A percentile compares a stretch with the other conserved stretches of the same genome.
phyloP scores from a whole-genome alignment of 1,140 invertebrate genomes.

The Artemia franciscana region DNA sequence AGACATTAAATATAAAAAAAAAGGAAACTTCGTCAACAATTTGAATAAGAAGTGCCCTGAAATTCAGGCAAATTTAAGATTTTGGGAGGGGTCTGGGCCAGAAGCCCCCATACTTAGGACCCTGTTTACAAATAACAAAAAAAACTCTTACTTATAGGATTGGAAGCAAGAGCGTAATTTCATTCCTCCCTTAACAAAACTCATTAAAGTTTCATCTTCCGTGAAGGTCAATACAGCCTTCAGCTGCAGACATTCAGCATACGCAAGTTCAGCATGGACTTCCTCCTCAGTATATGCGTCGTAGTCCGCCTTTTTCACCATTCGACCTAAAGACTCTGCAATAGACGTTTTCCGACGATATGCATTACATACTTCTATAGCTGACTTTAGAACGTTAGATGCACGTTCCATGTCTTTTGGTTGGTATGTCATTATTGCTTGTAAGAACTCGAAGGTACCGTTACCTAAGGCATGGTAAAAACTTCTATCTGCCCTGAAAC shows the following conservation, averaged over 20 bases:
- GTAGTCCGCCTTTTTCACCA: conserved; percentile 52
- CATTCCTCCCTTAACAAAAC: conserved; percentile 75
- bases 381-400: conserved; percentile 40
- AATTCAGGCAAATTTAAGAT: neutral
- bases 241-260: conserved; percentile 68
- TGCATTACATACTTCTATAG: conserved; percentile 47
- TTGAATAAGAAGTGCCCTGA: no score
- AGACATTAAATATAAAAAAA: no score
- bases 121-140: neutral
- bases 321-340: conserved; percentile 50
- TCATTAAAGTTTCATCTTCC: conserved; percentile 79
- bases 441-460: conserved; percentile 66
- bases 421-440: conserved; percentile 80
- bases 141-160: conserved; percentile 63
- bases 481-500: conserved; percentile 45
- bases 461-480: conserved; percentile 81
- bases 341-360: conserved; percentile 44
- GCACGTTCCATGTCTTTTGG: conserved; percentile 47
- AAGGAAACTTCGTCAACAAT: no score
- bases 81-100: neutral
- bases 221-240: conserved; percentile 74
- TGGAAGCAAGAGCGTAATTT: conserved; percentile 78
- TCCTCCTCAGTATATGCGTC: conserved; percentile 51
- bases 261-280: conserved; percentile 81
- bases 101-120: neutral